These are phyloP conservation scores for Etheostoma perlongum DNA, from an alignment of 2,797 vertebrate species.

Conservation along the genomic window DNA sequence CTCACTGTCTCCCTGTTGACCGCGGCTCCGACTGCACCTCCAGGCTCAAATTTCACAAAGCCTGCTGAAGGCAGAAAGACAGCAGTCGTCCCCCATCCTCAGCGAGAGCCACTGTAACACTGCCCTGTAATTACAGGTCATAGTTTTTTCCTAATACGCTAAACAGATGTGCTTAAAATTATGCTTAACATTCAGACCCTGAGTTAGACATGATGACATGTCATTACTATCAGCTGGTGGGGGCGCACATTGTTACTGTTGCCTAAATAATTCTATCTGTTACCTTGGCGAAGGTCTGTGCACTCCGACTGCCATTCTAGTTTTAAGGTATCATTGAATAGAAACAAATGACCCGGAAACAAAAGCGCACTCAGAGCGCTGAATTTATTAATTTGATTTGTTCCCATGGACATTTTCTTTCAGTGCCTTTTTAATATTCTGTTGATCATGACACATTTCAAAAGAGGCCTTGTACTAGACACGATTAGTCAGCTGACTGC, in stretches of 20 bases:
- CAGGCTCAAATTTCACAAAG: conserved; percentile 79
- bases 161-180: conserved; percentile 80
- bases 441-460: background rate
- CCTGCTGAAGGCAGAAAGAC: conserved; percentile 68
- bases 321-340: background rate
- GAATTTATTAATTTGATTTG: background rate
- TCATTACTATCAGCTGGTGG: conserved; percentile 66
- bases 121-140: conserved; percentile 82
- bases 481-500: background rate
- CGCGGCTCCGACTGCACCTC: conserved; percentile 51
- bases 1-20: conserved; percentile 42
- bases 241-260: conserved; percentile 8
- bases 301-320: no score
- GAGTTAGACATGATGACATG: conserved; percentile 61
- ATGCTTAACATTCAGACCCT: conserved; percentile 61
- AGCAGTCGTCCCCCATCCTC: conserved; percentile 56
- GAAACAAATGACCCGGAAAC: conserved; percentile 1
- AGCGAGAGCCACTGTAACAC: conserved; percentile 61
- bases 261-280: background rate
- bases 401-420: background rate
- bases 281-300: no score
- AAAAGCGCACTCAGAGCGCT: background rate
- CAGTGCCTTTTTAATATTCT: background rate
- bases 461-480: background rate
- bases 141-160: conserved; percentile 80